Evolutionary conservation across 2,888 invertebrate species (phyloP), one percentile per base, ranked within the genome.

Genomic region (Argyra leucocephala): DNA sequence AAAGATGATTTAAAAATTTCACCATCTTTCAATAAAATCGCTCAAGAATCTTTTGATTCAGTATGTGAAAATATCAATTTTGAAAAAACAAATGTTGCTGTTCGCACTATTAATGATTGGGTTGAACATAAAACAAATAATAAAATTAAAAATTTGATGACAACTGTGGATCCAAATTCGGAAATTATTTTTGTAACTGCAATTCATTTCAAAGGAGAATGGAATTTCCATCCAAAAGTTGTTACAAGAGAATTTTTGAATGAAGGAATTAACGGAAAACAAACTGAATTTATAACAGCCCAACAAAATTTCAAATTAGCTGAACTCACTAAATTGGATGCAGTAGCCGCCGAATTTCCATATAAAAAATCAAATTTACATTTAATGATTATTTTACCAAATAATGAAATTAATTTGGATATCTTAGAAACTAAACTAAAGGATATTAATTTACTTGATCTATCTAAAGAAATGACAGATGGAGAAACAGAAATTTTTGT

Each of bases 131-230:
- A 90, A 73, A 96, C 96, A 0, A 87, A 90, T 64, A 79, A 88
- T n/a, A 89, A 88, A 74, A 96, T 97, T 69, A 87, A 88, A 71
- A 82, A 93, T 72, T 81, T 96, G 5, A 80, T 96, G 61, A 73
- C 81, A 0, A 80, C 81, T 72, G 72, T 92, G 9, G 71, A 78
- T 73, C 23, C 66, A 0, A 69, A 77, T 1, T 89, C 90, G 1
- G 81, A 86, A 36, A 75, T 92, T 68, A 88, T 93, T 3, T 82
- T 93, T n/a, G 84, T 91, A 1, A 93, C 92, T 75, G 93, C 93
- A 3, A 84, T 93, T 23, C 90, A 93, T 76, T 93, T 94, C 80
- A 92, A 92, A 80, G 89, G 90, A 22, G 81, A 83, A 57, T 94
- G 93, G 93, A 77, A 81, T 60, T 75, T 83, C 64, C 80, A 85